Evolutionary conservation across 2,888 invertebrate genomes (phyloP), one percentile per base, ranked within the genome.

Genomic region (Brachypterus glaber): DNA sequence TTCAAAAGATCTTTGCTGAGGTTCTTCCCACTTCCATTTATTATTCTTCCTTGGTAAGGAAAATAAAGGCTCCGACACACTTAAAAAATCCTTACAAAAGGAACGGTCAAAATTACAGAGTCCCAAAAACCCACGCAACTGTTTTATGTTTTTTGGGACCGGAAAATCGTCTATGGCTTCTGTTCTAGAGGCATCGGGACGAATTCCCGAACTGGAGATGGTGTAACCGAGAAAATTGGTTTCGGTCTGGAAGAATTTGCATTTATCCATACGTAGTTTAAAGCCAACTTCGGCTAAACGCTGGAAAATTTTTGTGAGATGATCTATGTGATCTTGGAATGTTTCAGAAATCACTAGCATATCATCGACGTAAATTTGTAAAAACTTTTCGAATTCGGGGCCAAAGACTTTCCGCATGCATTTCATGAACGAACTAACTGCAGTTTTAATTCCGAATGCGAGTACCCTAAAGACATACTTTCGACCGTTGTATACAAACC

Each of bases 151-250:
- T 32, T 16, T 3, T 4, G 43, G 39, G n/a, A 14, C n/a, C 2
- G 42, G 47, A 29, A 44, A 52, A 13, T 45, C 18, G 4, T 36
- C 25, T 4, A 54, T 47, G 2, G 45, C 41, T 2, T 40, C 13
- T 7, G 46, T 33, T 17, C 51, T 48, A 2, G 40, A 29, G 0
- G 46, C 43, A 17, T 55, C 50, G 0, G 47, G 43, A 2, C n/a
- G n/a, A 2, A 53, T 44, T 1, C 52, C 52, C 3, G 41, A 25
- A 1, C 30, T 3, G 1, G 38, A 36, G 1, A 54, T 33, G 3
- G 50, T 40, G 21, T 54, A 47, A 3, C 51, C 50, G 4, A 54
- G 16, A 32, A 51, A 53, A 5, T 18, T 13, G 2, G 36, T 31
- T 26, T 41, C 37, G 8, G 33, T n/a, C 17, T 41, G 34, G 4